Evolutionary conservation across 2,888 invertebrate species (phyloP).

Genomic region (Acanthoscelides obtectus): DNA sequence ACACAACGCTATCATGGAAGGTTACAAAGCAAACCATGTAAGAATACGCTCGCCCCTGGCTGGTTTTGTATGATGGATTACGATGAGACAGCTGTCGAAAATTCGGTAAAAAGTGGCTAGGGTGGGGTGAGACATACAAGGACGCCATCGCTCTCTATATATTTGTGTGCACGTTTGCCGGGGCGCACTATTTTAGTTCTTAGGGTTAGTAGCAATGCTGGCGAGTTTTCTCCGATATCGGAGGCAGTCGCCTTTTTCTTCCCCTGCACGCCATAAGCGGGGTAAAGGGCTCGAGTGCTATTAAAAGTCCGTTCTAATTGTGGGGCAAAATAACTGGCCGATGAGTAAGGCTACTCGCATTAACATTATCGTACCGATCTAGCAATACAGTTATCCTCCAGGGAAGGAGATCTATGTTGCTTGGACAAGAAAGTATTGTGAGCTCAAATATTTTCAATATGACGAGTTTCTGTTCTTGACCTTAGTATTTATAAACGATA

Average conservation of each 20-base stretch:
- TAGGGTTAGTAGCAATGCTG: background rate
- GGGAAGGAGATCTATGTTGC: no score
- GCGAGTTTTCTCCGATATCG: background rate
- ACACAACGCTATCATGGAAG: background rate
- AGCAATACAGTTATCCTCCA: no score
- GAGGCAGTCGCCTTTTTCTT: background rate
- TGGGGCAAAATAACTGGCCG: background rate
- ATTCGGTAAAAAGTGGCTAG: background rate
- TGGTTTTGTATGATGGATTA: constrained; percentile 25
- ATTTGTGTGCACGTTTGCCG: background rate
- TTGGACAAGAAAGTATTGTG: no score
- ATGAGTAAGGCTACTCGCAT: background rate
- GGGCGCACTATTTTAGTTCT: background rate
- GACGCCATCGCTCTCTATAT: background rate
- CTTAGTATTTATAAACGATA: no score
- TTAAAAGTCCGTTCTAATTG: background rate
- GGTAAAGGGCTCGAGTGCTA: background rate
- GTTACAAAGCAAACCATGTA: background rate
- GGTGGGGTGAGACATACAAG: background rate
- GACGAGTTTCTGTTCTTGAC: no score
- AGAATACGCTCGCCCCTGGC: background rate
- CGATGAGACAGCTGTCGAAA: constrained; percentile 28
- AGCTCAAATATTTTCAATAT: no score
- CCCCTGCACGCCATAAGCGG: background rate
- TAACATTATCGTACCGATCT: no score